Conservation (phyloP, 2,888 invertebrate genomes). For the Sarcophaga subvicina region DNA sequence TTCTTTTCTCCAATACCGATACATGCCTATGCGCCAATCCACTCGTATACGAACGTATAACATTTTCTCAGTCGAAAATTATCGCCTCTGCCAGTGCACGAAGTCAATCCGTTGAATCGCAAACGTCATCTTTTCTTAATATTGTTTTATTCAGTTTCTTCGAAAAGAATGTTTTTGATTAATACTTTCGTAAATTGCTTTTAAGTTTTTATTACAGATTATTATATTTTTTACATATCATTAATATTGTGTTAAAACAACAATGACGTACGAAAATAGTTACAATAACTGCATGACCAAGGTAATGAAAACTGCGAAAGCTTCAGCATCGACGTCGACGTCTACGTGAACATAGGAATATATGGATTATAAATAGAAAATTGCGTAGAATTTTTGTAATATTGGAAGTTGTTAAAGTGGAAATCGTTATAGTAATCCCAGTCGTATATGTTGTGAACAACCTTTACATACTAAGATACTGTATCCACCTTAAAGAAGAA, state of each 20-base stretch:
- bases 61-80: not conserved
- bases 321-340: not conserved
- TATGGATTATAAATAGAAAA: slow-evolving; percentile 29
- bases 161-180: slow-evolving; percentile 9
- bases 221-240: not conserved
- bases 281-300: slow-evolving; percentile 39
- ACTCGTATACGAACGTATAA: not conserved
- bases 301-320: not conserved
- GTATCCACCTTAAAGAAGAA: not conserved
- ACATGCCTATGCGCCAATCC: not conserved
- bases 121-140: slow-evolving; percentile 32
- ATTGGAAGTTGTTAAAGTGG: not conserved
- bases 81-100: slow-evolving; percentile 22
- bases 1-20: slow-evolving; percentile 28
- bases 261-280: not conserved
- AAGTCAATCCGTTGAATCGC: slow-evolving; percentile 35
- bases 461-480: not conserved
- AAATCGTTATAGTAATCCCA: not conserved
- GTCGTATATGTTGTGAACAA: slow-evolving; percentile 2
- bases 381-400: not conserved
- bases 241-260: not conserved
- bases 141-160: not conserved
- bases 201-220: slow-evolving; percentile 1
- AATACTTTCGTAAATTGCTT: not conserved
- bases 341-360: slow-evolving; percentile 14